Conservation (phyloP, 2,888 invertebrate genomes). For the Scaptodrosophila latifasciaeformis region DNA sequence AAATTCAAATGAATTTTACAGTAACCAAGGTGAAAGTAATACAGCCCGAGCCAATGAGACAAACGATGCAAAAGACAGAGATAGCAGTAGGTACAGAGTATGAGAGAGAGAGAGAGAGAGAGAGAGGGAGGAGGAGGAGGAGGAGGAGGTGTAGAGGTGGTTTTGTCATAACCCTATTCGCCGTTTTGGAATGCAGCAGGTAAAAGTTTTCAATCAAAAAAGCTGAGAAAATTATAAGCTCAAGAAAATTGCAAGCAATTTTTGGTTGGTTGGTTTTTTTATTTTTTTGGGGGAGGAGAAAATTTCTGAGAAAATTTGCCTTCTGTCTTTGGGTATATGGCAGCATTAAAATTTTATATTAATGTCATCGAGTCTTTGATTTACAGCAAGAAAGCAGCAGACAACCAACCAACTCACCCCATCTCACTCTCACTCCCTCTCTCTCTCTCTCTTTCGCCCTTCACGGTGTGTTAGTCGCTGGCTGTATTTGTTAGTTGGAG, state of each 20-base stretch:
- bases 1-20: slow-evolving; percentile 69
- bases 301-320: slow-evolving; percentile 11
- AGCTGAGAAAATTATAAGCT: too few relatives aligned
- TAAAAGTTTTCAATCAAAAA: slow-evolving; percentile 60
- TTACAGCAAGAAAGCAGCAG: slow-evolving; percentile 49
- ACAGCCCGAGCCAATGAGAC: too few relatives aligned
- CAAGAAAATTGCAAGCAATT: slow-evolving; percentile 43
- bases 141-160: neutral
- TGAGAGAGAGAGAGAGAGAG: neutral
- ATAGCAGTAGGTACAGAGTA: neutral
- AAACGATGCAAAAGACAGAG: neutral
- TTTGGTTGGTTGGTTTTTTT: neutral
- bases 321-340: slow-evolving; percentile 1
- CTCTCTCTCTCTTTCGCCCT: neutral
- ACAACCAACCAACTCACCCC: neutral
- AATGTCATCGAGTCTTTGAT: slow-evolving; percentile 74
- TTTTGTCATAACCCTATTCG: too few relatives aligned
- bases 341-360: slow-evolving; percentile 73
- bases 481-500: neutral
- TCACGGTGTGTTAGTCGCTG: neutral
- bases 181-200: too few relatives aligned
- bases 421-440: slow-evolving; percentile 15
- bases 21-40: slow-evolving; percentile 72
- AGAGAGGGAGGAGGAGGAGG: neutral
- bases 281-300: neutral